Evolutionary conservation across 2,797 vertebrate species (phyloP).

Genomic region (Enteromius anoplus): DNA sequence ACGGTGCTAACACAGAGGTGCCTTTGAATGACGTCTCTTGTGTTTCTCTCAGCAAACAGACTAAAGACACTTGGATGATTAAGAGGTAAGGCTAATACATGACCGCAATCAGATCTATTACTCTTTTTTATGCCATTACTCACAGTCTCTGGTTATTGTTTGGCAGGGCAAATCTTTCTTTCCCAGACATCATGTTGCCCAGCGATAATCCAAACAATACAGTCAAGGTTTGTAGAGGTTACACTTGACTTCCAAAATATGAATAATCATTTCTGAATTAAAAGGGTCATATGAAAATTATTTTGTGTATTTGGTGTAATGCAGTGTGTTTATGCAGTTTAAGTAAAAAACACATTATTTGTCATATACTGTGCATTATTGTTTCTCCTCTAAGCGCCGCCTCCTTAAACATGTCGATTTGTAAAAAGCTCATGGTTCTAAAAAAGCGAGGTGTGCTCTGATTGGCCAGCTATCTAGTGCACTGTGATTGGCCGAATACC

Average conservation of each 20-base stretch:
- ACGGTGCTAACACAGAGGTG: not conserved
- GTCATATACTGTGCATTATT: no score
- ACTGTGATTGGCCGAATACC: no score
- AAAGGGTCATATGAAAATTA: no score
- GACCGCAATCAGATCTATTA: not conserved
- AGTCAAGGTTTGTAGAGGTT: slow-evolving; percentile 46
- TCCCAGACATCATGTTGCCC: slow-evolving; percentile 27
- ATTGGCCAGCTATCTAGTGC: no score
- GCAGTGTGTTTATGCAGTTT: no score
- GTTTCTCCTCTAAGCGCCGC: no score
- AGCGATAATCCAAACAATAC: slow-evolving; percentile 22
- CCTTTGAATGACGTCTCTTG: slow-evolving; percentile 17
- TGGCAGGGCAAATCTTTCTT: slow-evolving; percentile 44
- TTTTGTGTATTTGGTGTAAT: no score
- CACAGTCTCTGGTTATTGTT: not conserved
- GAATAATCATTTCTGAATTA: not conserved
- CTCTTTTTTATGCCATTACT: not conserved
- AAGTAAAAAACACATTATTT: no score
- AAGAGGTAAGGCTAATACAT: not conserved
- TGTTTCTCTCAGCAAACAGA: slow-evolving; percentile 1
- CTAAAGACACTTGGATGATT: not conserved
- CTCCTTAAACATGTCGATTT: no score
- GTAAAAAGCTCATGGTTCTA: no score
- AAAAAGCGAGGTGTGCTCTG: no score
- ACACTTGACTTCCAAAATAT: slow-evolving; percentile 1